Evolutionary conservation across 2,113 vertebrate species (phyloP).

Genomic region (Seriola quinqueradiata): DNA sequence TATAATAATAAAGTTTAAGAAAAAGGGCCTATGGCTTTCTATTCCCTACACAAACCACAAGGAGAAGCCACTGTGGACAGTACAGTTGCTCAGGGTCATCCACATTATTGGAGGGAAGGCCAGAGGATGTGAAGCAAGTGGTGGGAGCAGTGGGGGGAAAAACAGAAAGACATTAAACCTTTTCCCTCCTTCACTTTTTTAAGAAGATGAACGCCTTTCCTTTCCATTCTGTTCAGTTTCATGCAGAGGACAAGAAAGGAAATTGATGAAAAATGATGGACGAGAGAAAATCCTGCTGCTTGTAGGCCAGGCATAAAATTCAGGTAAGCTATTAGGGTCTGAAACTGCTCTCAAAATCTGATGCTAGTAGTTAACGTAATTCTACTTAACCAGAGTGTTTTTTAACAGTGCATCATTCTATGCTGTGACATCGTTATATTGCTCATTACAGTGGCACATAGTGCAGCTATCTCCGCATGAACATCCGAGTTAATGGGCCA

Average conservation of each 20-base stretch:
- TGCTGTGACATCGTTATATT: constrained; percentile 68
- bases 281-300: background rate
- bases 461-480: constrained; percentile 77
- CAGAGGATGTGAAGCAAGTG: constrained; percentile 39
- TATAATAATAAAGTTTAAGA: constrained; percentile 87
- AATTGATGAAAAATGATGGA: constrained; percentile 20
- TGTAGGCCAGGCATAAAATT: background rate
- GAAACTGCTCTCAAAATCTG: constrained; percentile 37
- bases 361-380: constrained; percentile 65
- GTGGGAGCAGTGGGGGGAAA: constrained; percentile 11
- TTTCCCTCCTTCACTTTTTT: constrained; percentile 3
- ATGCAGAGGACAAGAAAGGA: constrained; percentile 10
- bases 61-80: constrained; percentile 62
- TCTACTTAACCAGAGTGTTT: constrained; percentile 64
- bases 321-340: constrained; percentile 22
- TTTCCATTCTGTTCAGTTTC: background rate
- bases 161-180: constrained; percentile 5
- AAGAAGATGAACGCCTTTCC: constrained; percentile 5
- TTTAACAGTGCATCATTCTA: constrained; percentile 70
- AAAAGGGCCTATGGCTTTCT: constrained; percentile 79
- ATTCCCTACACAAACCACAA: constrained; percentile 77
- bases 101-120: constrained; percentile 64
- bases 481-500: constrained; percentile 82
- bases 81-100: constrained; percentile 68
- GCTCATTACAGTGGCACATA: constrained; percentile 78